Conservation (phyloP, 2,888 invertebrate species). For the Drosophila villosipedis region DNA sequence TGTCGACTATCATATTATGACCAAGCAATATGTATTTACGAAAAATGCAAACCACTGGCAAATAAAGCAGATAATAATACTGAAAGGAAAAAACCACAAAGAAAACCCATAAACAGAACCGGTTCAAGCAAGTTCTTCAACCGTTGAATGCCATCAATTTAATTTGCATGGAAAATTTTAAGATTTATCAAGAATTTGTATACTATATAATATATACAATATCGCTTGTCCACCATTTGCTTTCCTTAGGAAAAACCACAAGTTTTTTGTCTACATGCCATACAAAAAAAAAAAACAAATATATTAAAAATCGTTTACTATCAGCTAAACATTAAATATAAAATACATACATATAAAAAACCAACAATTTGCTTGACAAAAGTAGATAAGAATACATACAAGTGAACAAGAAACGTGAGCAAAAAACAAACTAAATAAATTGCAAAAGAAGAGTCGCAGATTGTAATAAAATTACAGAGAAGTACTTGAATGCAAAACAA, state of each 20-base stretch:
- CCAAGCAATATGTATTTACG: conserved; percentile 21
- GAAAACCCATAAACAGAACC: not conserved
- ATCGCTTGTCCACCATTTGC: conserved; percentile 12
- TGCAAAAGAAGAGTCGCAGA: conserved; percentile 57
- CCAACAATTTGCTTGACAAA: conserved; percentile 46
- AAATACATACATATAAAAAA: conserved; percentile 19
- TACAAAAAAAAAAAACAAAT: conserved; percentile 8
- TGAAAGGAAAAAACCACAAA: not conserved
- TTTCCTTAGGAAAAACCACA: conserved; percentile 25
- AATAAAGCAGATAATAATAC: not conserved
- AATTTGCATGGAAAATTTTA: conserved; percentile 4
- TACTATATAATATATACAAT: conserved; percentile 5
- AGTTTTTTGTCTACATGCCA: conserved; percentile 38
- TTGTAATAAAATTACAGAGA: conserved; percentile 72
- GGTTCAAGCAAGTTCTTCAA: conserved; percentile 10
- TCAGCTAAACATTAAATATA: conserved; percentile 28
- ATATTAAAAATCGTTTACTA: conserved; percentile 36
- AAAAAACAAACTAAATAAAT: conserved; percentile 44
- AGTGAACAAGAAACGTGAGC: conserved; percentile 34
- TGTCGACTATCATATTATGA: conserved; percentile 26
- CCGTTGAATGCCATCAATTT: not conserved
- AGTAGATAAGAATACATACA: conserved; percentile 43
- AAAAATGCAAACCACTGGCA: not conserved
- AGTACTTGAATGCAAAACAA: conserved; percentile 61
- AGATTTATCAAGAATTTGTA: conserved; percentile 9